Percentiles rank a stretch among this genome's conserved stretches.
Evolutionary conservation across 2,888 invertebrate species (phyloP).

Genomic region (Anthrax anthrax): DNA sequence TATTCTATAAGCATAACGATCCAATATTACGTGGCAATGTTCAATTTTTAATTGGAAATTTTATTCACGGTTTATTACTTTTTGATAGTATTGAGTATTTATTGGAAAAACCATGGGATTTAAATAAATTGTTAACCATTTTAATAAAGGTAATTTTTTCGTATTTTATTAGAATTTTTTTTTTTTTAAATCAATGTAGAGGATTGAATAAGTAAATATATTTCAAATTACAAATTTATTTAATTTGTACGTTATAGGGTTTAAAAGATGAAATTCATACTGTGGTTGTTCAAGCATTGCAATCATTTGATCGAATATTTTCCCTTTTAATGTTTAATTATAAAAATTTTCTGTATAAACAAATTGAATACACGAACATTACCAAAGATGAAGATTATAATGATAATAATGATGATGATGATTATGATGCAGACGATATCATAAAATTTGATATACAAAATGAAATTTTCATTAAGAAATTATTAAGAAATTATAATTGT

Average conservation of each 20-base stretch:
- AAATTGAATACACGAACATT: neutral
- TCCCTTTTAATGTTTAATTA: conserved; percentile 25
- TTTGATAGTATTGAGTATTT: neutral
- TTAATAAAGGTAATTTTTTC: conserved; percentile 25
- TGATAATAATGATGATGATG: neutral
- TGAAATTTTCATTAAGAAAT: neutral
- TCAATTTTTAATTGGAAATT: conserved; percentile 31
- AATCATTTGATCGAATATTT: conserved; percentile 34
- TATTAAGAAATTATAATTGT: neutral
- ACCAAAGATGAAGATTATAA: neutral
- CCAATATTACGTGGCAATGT: conserved; percentile 32
- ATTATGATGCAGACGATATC: neutral
- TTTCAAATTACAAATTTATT: no score
- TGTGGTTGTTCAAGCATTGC: conserved; percentile 34
- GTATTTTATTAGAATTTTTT: conserved; percentile 5
- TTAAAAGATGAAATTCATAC: conserved; percentile 35
- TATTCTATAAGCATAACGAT: conserved; percentile 30
- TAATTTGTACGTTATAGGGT: conserved; percentile 23
- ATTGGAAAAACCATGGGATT: conserved; percentile 13
- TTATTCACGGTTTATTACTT: conserved; percentile 14
- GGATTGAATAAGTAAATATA: no score
- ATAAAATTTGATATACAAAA: neutral
- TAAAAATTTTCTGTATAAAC: neutral
- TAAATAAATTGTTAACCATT: conserved; percentile 27
- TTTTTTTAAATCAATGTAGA: neutral